Evolutionary conservation across 2,888 invertebrate genomes (phyloP), one percentile per base, ranked within the genome.

Genomic region (Oxycera nigricornis): DNA sequence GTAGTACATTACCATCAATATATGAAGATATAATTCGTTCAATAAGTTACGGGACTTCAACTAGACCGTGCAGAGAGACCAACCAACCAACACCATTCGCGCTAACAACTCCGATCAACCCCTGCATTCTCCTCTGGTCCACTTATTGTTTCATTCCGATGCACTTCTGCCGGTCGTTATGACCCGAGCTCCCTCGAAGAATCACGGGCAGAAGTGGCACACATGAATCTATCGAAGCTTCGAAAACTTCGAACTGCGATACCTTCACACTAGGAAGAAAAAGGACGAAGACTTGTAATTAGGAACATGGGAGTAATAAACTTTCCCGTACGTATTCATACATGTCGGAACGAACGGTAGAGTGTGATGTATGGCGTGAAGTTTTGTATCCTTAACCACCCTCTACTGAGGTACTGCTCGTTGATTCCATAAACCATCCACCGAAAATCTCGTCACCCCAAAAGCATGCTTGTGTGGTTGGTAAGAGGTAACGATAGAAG

Each of bases 251-350:
- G 35, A 30, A 65, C 24, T 52, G 70, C 31, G 28, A 59, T 72
- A 72, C 57, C 72, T 72, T 72, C 26, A 50, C 35, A 6, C 65
- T 22, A 17, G 39, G 46, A 35, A 57, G 59, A 72, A 72, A 70
- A 70, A 70, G 70, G 72, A 72, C 72, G 59, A 72, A 31, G 59
- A 72, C 61, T 72, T 72, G 59, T 73, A 73, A 73, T 73, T 73
- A 73, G 73, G 61, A 61, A 61, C 73, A 73, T 73, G 73, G 73
- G 73, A 73, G 73, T 62, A 73, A 73, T 73, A 73, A 73, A 73
- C 59, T 73, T 73, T 41, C 61, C 35, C 50, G 61, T 73, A 73
- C 62, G 73, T 39, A 73, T 73, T 41, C 61, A 39, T 61, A 73
- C 17, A 31, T 73, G 61, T 73, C 73, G 50, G 20, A 41, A 59